Conservation (phyloP, 2,888 invertebrate genomes). For the Bhutanitis thaidina region DNA sequence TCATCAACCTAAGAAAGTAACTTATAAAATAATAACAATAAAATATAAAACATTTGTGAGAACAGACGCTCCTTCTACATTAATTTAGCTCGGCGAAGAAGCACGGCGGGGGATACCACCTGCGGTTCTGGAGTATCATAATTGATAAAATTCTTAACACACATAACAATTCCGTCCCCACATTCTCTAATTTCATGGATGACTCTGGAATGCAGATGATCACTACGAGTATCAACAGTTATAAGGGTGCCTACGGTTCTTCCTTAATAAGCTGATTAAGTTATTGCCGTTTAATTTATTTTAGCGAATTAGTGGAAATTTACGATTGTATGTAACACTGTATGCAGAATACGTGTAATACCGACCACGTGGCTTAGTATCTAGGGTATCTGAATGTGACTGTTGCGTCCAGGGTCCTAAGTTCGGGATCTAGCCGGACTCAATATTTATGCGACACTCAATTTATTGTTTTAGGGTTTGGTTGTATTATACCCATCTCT, state of each 20-base stretch:
- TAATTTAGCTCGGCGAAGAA: slow-evolving; percentile 26
- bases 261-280: slow-evolving; percentile 7
- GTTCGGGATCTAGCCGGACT: too few relatives aligned
- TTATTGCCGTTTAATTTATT: slow-evolving; percentile 12
- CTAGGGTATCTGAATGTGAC: too few relatives aligned
- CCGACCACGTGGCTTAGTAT: too few relatives aligned
- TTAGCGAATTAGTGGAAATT: not conserved
- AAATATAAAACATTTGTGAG: slow-evolving; percentile 18
- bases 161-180: slow-evolving; percentile 53
- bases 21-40: slow-evolving; percentile 13
- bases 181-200: slow-evolving; percentile 53
- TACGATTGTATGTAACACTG: too few relatives aligned
- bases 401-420: too few relatives aligned
- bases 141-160: slow-evolving; percentile 71
- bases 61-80: slow-evolving; percentile 12
- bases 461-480: too few relatives aligned
- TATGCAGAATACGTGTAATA: too few relatives aligned
- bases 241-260: slow-evolving; percentile 16
- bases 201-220: slow-evolving; percentile 22
- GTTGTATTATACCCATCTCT: too few relatives aligned
- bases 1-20: slow-evolving; percentile 14
- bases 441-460: too few relatives aligned
- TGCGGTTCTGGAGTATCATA: slow-evolving; percentile 43
- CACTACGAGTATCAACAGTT: slow-evolving; percentile 24
- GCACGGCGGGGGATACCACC: slow-evolving; percentile 47